These are phyloP conservation scores for Nymphalis polychloros DNA, from an alignment of 2,888 invertebrate species.

Conservation along the genomic window DNA sequence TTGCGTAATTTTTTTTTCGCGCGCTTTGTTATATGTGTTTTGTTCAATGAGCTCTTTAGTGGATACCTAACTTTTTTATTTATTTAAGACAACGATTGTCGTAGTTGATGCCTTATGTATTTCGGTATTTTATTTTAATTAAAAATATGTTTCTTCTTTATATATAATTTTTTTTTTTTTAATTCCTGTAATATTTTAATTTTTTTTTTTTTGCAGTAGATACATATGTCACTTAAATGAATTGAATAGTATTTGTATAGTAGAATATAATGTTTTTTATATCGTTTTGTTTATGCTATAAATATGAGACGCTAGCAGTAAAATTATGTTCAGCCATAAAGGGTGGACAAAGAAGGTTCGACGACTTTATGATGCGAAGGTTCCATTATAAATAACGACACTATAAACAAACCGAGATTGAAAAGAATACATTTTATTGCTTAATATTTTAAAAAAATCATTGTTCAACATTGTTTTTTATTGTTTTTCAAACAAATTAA, in stretches of 20 bases:
- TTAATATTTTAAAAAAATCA: background rate
- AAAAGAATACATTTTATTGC: constrained; percentile 7
- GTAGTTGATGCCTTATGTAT: too few species aligned
- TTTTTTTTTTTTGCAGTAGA: too few species aligned
- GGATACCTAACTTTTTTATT: too few species aligned
- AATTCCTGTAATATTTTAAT: background rate
- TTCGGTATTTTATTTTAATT: too few species aligned
- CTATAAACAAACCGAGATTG: constrained; percentile 14
- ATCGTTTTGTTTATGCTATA: constrained; percentile 36
- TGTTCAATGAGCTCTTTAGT: too few species aligned
- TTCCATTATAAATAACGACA: constrained; percentile 48
- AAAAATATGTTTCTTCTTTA: too few species aligned
- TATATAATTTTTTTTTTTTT: background rate
- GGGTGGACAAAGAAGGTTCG: constrained; percentile 75
- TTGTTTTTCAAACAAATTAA: background rate
- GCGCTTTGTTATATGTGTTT: constrained; percentile 6
- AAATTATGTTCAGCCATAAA: constrained; percentile 64
- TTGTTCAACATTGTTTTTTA: background rate
- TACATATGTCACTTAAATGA: too few species aligned
- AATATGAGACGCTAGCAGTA: constrained; percentile 52
- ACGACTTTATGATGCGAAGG: constrained; percentile 56
- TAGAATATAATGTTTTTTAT: constrained; percentile 6
- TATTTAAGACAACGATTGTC: too few species aligned
- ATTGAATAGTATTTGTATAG: background rate
- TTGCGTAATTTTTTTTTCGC: constrained; percentile 15